phyloP scores from a whole-genome alignment of 2,888 invertebrate genomes.

The Leistus spinibarbis region DNA sequence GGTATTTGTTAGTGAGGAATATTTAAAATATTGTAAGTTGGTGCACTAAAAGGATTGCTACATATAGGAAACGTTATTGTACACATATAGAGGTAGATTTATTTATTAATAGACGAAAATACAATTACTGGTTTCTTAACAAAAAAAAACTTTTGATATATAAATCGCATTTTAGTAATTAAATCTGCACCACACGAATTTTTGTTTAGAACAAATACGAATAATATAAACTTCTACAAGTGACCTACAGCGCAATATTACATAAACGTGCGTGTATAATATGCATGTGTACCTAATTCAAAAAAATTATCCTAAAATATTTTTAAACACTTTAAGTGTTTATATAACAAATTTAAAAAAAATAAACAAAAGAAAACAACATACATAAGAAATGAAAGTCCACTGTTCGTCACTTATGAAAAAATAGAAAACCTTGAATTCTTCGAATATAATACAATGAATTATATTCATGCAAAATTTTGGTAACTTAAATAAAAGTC shows the following conservation, averaged over 20 bases:
- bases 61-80: slow-evolving; percentile 23
- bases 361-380: not conserved
- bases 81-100: slow-evolving; percentile 58
- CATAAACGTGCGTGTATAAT: not conserved
- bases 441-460: not conserved
- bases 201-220: slow-evolving; percentile 3
- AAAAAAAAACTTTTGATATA: slow-evolving; percentile 41
- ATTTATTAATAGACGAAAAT: slow-evolving; percentile 57
- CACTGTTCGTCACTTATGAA: not conserved
- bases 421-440: not conserved
- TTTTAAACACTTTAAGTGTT: not conserved
- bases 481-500: slow-evolving; percentile 29
- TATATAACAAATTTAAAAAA: not conserved
- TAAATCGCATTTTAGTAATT: slow-evolving; percentile 22
- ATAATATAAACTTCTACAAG: slow-evolving; percentile 15
- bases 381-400: not conserved
- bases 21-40: slow-evolving; percentile 13
- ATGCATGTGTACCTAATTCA: slow-evolving; percentile 7
- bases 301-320: slow-evolving; percentile 23
- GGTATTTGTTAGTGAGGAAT: slow-evolving; percentile 23
- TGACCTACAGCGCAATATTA: slow-evolving; percentile 18
- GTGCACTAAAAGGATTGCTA: not conserved
- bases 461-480: slow-evolving; percentile 19
- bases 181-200: slow-evolving; percentile 22
- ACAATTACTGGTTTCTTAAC: slow-evolving; percentile 55